phyloP scores from a whole-genome alignment of 2,888 invertebrate genomes.

The Parascotia fuliginaria region DNA sequence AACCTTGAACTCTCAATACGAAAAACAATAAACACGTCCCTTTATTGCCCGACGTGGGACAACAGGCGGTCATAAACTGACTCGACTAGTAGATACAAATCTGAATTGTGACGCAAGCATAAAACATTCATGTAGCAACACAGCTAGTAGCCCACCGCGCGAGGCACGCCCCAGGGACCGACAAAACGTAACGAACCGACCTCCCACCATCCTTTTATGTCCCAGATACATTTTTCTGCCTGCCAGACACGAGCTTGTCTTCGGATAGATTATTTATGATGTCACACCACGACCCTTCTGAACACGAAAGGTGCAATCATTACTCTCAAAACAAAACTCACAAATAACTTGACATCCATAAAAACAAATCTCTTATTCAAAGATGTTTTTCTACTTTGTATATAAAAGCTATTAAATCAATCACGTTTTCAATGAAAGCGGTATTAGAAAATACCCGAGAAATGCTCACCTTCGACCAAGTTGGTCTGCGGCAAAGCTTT shows the following conservation, averaged over 20 bases:
- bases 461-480: conserved; percentile 70
- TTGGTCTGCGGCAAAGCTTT: conserved; percentile 73
- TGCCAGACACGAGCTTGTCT: conserved; percentile 66
- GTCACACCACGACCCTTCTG: conserved; percentile 43
- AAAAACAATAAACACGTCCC: conserved; percentile 70
- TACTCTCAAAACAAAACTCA: conserved; percentile 6
- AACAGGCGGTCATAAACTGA: conserved; percentile 61
- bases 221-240: conserved; percentile 78
- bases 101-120: conserved; percentile 77
- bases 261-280: conserved; percentile 78
- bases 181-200: conserved; percentile 84
- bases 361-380: conserved; percentile 39
- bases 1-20: conserved; percentile 58
- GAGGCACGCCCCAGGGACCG: conserved; percentile 72
- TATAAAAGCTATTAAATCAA: conserved; percentile 72
- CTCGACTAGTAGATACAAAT: conserved; percentile 75
- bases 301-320: conserved; percentile 15
- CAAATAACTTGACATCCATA: conserved; percentile 17
- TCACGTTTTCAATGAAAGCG: conserved; percentile 74
- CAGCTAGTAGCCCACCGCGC: conserved; percentile 58
- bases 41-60: conserved; percentile 64
- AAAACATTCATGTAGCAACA: conserved; percentile 77
- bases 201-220: conserved; percentile 74
- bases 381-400: conserved; percentile 44
- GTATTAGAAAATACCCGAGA: conserved; percentile 66